A percentile compares a stretch with the other conserved stretches of the same genome.
phyloP scores from a whole-genome alignment of 2,888 invertebrate species.

The Lasius fuliginosus region DNA sequence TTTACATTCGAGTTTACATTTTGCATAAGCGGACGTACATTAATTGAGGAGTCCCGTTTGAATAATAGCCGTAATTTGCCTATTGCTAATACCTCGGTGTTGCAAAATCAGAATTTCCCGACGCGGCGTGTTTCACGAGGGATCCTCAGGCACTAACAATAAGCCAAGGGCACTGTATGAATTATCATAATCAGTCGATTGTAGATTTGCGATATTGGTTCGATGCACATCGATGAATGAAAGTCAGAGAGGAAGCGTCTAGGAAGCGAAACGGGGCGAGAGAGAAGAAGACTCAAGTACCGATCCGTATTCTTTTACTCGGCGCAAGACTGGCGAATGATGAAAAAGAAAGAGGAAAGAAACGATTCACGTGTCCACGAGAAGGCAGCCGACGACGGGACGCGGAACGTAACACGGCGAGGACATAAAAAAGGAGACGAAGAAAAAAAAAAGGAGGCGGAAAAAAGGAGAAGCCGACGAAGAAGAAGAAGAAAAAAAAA shows the following conservation, averaged over 20 bases:
- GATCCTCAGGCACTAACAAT: neutral
- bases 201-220: neutral
- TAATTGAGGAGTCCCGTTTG: neutral
- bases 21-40: neutral
- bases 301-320: neutral
- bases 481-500: conserved; percentile 41
- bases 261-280: neutral
- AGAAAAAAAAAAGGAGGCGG: conserved; percentile 5
- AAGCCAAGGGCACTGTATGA: neutral
- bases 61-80: neutral
- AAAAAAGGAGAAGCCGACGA: neutral
- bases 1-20: neutral
- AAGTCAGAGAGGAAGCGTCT: neutral
- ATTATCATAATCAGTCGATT: neutral
- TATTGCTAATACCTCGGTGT: neutral
- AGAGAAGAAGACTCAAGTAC: neutral
- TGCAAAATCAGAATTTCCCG: neutral
- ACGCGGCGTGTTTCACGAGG: neutral
- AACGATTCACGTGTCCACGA: conserved; percentile 7
- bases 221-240: neutral
- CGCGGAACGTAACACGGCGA: neutral
- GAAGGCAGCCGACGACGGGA: neutral
- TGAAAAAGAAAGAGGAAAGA: neutral
- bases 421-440: neutral
- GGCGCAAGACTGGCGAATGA: neutral